Percentiles rank a stretch among this genome's conserved stretches.
phyloP scores from a whole-genome alignment of 2,888 invertebrate genomes.

The Carabus problematicus region DNA sequence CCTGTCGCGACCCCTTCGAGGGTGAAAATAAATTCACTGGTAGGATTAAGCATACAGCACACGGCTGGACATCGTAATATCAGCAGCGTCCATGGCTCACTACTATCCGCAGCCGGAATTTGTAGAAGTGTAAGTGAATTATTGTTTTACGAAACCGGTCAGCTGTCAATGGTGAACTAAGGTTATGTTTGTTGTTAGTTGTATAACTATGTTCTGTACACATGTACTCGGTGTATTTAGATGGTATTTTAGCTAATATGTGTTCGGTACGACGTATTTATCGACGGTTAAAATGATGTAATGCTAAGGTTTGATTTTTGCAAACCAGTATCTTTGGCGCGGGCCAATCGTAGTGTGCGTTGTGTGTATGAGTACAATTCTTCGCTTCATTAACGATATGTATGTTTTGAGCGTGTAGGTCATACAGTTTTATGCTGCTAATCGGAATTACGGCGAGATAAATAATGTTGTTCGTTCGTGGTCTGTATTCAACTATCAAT shows the following conservation, averaged over 20 bases:
- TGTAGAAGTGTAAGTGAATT: constrained; percentile 35
- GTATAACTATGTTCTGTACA: neutral
- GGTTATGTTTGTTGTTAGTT: neutral
- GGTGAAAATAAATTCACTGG: constrained; percentile 12
- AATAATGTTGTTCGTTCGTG: neutral
- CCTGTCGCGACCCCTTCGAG: neutral
- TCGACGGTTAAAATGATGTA: constrained; percentile 30
- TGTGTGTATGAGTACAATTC: too few species aligned
- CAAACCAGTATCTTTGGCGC: neutral
- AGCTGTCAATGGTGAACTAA: neutral
- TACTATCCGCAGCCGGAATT: constrained; percentile 20
- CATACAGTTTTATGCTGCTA: neutral
- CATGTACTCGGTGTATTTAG: too few species aligned
- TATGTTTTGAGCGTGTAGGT: neutral
- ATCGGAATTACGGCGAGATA: neutral
- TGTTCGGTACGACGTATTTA: too few species aligned
- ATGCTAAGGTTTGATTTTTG: constrained; percentile 19
- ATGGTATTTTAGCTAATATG: neutral
- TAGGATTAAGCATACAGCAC: constrained; percentile 34
- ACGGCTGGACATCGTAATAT: neutral
- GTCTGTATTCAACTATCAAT: too few species aligned
- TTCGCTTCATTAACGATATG: too few species aligned
- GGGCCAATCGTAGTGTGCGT: too few species aligned
- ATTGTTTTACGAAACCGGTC: neutral
- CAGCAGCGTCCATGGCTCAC: constrained; percentile 22